Evolutionary conservation across 2,888 invertebrate genomes (phyloP).

Genomic region (Cremastinae sp.): DNA sequence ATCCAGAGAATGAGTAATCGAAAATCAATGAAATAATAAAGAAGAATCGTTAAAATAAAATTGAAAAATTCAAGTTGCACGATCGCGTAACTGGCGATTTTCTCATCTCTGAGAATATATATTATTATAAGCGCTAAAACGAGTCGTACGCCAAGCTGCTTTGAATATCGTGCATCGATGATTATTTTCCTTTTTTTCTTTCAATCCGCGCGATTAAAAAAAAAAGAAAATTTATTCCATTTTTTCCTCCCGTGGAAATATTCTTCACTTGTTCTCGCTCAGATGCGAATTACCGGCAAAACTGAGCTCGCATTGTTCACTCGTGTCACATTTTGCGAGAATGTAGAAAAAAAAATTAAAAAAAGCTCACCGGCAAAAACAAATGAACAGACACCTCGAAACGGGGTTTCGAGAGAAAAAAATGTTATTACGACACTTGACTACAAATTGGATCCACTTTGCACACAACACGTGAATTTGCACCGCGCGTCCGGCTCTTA

Average conservation of each 20-base stretch:
- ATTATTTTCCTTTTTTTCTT: too few relatives aligned
- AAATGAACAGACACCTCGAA: background rate
- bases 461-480: constrained; percentile 52
- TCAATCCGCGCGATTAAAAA: background rate
- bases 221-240: background rate
- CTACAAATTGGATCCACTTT: constrained; percentile 58
- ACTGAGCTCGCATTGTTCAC: constrained; percentile 46
- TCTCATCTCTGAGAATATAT: too few relatives aligned
- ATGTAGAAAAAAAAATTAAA: background rate
- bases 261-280: background rate
- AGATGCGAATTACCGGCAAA: constrained; percentile 28
- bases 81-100: too few relatives aligned
- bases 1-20: too few relatives aligned
- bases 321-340: constrained; percentile 19
- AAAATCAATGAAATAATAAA: too few relatives aligned
- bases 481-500: constrained; percentile 42
- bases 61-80: too few relatives aligned
- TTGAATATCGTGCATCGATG: too few relatives aligned
- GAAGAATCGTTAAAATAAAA: too few relatives aligned
- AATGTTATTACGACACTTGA: constrained; percentile 50
- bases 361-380: background rate
- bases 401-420: constrained; percentile 8
- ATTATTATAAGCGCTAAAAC: too few relatives aligned
- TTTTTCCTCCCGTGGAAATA: background rate
- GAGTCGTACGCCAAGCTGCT: too few relatives aligned